Evolutionary conservation across 2,888 invertebrate species (phyloP), one percentile per base, ranked within the genome.

Genomic region (Drosophila pegasa): DNA sequence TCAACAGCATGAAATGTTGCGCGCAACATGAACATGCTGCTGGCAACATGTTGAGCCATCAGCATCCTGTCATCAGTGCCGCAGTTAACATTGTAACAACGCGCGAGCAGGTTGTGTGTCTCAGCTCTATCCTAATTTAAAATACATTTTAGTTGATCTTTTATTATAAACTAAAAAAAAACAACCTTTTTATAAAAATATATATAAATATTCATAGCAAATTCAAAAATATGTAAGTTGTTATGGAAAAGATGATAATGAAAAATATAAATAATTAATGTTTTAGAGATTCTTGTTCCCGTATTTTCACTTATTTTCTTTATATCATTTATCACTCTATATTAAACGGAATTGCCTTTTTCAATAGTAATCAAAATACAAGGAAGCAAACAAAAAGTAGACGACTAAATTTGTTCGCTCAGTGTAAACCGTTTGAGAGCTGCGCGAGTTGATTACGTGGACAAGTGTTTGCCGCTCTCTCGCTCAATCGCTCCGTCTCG

Each of bases 371-470:
- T 9, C 5, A 10, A 27, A 27, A 16, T 4, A n/a, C 2, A 9
- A 4, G 3, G 7, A 20, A 31, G 12, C 25, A 16, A 37, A 38
- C 16, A 31, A 0, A 16, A 27, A 18, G 27, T 9, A 27, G 25
- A 31, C 12, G 29, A 40, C 33, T 18, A 20, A 48, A 37, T n/a
- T 22, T 5, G 2, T n/a, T 3, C 3, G 8, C 2, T 27, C 35
- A 10, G 9, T 7, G n/a, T 48, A 51, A 71, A 31, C 65, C 83
- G 72, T 74, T 57, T 55, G 45, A 45, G 76, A 18, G 31, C 59
- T 69, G 70, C 58, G 52, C 71, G 40, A 68, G 57, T 56, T 86
- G 88, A 74, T 85, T 86, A 83, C 83, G 83, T 83, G 83, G 86
- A 86, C 83, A 86, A 78, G 71, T 76, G 83, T 51, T 60, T 60